Base-by-base conservation (phyloP, 2,797 vertebrate genomes). In the Clarias pachynema region DNA sequence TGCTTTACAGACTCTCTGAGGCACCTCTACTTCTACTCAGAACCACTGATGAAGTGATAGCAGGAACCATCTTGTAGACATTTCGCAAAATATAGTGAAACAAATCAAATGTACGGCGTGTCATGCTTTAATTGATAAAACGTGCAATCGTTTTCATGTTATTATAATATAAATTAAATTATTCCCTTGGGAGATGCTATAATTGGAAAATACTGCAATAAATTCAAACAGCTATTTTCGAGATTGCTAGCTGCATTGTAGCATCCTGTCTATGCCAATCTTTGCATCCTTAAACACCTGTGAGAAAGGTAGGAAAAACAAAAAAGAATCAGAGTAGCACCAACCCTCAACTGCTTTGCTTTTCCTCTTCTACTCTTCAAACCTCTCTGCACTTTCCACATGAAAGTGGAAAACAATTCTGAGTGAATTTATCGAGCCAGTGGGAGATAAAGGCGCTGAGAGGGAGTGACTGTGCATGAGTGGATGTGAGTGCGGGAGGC, bases 301-400 rank as follows among this genome's bases (percentile, higher is more conserved):
- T 26, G 15, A 10, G 12, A 37, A 68, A 37, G 31, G 77, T 24
- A 72, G 44, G 79, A 63, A 79, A 12, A 44, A 40, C 37, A 0
- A 44, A 44, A 44, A 49, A 49, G 10, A 62, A 26, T 24, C 26
- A n/a, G 62, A 26, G 49, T 22, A 7, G 16, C 8, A 8, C 49
- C 84, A 82, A 49, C 63, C 63, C n/a, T 68, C 68, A n/a, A 82
- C 66, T 31, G 37, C 59, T 75, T 22, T 72, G 22, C 78, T 85
- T 86, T 73, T 69, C n/a, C 40, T 62, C 85, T 84, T 78, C 56
- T 73, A 22, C 75, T 60, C 44, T 63, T 69, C 44, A 79, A 40
- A 60, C 60, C 88, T 82, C 85, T 65, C 81, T 34, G 84, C 84
- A 90, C 93, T 87, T n/a, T 84, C 86, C 65, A 81, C 87, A 91